Percentiles rank a stretch among this genome's conserved stretches.
These are phyloP conservation scores for Andricus quercusramuli DNA, from an alignment of 2,888 invertebrate genomes.

Conservation along the genomic window DNA sequence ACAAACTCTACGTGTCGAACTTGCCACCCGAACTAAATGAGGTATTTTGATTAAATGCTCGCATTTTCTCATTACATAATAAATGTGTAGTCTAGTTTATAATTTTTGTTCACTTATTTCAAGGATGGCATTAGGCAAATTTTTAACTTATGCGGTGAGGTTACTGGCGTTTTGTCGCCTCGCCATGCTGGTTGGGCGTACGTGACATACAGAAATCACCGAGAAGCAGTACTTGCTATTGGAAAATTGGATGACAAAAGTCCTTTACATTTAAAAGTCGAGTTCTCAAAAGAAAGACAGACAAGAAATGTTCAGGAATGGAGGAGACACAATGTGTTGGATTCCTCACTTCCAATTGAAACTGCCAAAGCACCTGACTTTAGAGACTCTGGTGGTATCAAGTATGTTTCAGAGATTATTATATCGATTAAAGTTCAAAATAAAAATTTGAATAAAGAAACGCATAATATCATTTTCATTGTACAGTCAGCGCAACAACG, in stretches of 20 bases:
- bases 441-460: not conserved
- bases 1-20: conserved; percentile 35
- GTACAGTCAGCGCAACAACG: not conserved
- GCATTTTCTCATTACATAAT: not conserved
- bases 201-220: conserved; percentile 38
- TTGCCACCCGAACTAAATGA: conserved; percentile 39
- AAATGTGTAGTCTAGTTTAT: not conserved
- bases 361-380: not conserved
- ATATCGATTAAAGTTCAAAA: not conserved
- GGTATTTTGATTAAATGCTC: not conserved
- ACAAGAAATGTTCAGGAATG: not conserved
- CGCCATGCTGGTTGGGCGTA: conserved; percentile 43
- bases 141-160: conserved; percentile 45
- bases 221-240: conserved; percentile 16
- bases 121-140: conserved; percentile 47
- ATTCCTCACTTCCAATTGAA: not conserved
- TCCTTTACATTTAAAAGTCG: conserved; percentile 27
- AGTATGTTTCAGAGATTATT: not conserved
- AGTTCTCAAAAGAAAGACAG: conserved; percentile 15
- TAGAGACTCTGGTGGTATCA: not conserved
- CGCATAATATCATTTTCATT: not conserved
- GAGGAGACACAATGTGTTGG: not conserved
- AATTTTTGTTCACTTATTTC: conserved; percentile 21
- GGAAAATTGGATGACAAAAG: not conserved
- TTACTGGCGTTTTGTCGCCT: conserved; percentile 40